Percentiles rank a stretch among this genome's conserved stretches.
Evolutionary conservation across 2,113 vertebrate species (phyloP).

Genomic region (Tupaia tana): DNA sequence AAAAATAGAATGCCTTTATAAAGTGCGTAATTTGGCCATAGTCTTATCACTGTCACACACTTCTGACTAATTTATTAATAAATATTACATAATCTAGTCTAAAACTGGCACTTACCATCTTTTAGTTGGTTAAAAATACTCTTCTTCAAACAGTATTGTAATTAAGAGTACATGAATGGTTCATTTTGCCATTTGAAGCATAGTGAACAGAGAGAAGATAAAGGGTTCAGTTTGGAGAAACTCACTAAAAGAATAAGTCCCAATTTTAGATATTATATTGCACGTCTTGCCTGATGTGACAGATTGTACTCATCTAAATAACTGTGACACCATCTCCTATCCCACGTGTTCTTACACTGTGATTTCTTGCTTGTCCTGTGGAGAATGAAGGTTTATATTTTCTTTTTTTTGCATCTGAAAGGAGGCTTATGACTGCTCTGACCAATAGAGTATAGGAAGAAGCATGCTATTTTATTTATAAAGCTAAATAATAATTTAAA

Average conservation of each 20-base stretch:
- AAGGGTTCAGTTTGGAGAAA: neutral
- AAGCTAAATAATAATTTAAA: neutral
- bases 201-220: neutral
- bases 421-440: neutral
- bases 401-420: neutral
- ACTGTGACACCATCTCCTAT: neutral
- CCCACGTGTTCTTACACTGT: neutral
- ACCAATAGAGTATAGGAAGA: neutral
- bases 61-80: neutral
- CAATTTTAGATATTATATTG: neutral
- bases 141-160: neutral
- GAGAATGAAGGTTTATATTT: neutral
- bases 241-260: neutral
- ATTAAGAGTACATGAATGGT: neutral
- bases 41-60: neutral
- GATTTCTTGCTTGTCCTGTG: neutral
- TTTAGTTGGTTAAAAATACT: neutral
- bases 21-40: neutral
- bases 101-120: neutral
- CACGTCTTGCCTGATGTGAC: neutral
- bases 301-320: neutral
- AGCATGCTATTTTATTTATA: neutral
- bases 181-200: neutral
- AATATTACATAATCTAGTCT: neutral
- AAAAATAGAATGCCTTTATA: neutral